Percentiles rank a stretch among this genome's conserved stretches.
These are phyloP conservation scores for Iphiclides podalirius DNA, from an alignment of 2,888 invertebrate genomes.

Conservation along the genomic window DNA sequence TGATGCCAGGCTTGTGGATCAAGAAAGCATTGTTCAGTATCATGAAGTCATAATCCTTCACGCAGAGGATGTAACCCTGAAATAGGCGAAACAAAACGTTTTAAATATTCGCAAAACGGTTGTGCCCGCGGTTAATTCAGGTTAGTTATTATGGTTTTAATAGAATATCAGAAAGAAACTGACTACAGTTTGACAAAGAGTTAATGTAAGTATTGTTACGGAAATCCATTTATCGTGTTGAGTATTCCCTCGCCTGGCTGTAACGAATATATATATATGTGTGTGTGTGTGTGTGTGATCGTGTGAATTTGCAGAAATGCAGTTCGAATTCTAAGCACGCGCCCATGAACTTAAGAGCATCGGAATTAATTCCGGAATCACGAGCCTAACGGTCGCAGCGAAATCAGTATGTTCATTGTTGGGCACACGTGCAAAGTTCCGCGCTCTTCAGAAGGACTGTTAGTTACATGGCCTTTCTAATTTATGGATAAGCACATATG, in stretches of 20 bases:
- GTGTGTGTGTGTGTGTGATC: neutral
- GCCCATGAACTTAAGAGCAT: constrained; percentile 15
- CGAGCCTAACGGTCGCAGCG: constrained; percentile 9
- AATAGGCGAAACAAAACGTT: constrained; percentile 32
- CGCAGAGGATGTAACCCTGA: constrained; percentile 94
- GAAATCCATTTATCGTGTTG: too few relatives aligned
- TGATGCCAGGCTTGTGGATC: constrained; percentile 95
- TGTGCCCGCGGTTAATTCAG: too few relatives aligned
- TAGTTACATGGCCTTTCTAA: constrained; percentile 9
- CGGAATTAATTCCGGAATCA: constrained; percentile 12
- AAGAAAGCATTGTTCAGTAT: constrained; percentile 96
- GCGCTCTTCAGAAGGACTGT: neutral
- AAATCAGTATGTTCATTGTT: constrained; percentile 12
- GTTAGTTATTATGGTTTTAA: too few relatives aligned
- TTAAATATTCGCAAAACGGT: neutral
- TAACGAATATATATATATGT: too few relatives aligned
- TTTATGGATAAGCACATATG: neutral
- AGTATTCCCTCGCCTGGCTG: too few relatives aligned
- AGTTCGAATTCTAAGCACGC: constrained; percentile 14
- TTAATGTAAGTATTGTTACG: too few relatives aligned
- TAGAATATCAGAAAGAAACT: too few relatives aligned
- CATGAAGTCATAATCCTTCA: constrained; percentile 94
- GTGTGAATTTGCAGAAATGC: constrained; percentile 2
- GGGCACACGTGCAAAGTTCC: neutral
- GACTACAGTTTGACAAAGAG: too few relatives aligned